Percentiles rank a stretch among this genome's conserved stretches.
Conservation (phyloP, 2,888 invertebrate species). For the Argyra leucocephala region DNA sequence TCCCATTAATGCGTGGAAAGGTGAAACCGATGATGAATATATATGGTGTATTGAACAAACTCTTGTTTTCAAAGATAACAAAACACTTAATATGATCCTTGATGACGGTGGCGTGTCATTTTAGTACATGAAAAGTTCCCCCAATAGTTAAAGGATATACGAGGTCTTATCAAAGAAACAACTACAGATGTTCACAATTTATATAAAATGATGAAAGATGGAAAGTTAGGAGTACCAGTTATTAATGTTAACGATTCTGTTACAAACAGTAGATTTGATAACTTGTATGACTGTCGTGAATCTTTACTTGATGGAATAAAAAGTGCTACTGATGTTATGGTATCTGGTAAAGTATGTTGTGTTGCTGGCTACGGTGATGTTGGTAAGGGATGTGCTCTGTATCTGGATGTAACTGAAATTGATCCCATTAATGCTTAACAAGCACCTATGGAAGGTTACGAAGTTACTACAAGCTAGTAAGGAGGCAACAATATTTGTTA, state of each 20-base stretch:
- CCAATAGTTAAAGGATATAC: conserved; percentile 63
- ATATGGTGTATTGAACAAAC: conserved; percentile 97
- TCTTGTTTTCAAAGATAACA: conserved; percentile 53
- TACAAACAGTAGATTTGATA: conserved; percentile 99
- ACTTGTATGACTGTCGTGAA: conserved; percentile 96
- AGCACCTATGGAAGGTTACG: conserved; percentile 95
- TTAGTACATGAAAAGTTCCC: conserved; percentile 89
- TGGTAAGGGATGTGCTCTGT: conserved; percentile 96
- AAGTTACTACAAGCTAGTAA: conserved; percentile 84
- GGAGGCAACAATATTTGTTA: conserved; percentile 93
- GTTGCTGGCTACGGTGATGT: conserved; percentile 99
- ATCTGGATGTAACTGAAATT: conserved; percentile 93
- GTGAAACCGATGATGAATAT: conserved; percentile 98
- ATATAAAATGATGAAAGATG: conserved; percentile 86
- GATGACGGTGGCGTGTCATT: conserved; percentile 97
- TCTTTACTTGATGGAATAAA: conserved; percentile 97
- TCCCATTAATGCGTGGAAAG: conserved; percentile 99
- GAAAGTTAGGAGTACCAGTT: conserved; percentile 80
- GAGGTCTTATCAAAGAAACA: conserved; percentile 97
- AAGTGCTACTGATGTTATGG: conserved; percentile 97
- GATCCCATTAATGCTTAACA: conserved; percentile 99
- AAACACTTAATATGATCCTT: conserved; percentile 94
- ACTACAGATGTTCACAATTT: conserved; percentile 98
- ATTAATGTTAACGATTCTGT: conserved; percentile 99
- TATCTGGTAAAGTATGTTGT: conserved; percentile 96